phyloP scores from a whole-genome alignment of 2,113 vertebrate genomes.

The Paedocypris sp. region DNA sequence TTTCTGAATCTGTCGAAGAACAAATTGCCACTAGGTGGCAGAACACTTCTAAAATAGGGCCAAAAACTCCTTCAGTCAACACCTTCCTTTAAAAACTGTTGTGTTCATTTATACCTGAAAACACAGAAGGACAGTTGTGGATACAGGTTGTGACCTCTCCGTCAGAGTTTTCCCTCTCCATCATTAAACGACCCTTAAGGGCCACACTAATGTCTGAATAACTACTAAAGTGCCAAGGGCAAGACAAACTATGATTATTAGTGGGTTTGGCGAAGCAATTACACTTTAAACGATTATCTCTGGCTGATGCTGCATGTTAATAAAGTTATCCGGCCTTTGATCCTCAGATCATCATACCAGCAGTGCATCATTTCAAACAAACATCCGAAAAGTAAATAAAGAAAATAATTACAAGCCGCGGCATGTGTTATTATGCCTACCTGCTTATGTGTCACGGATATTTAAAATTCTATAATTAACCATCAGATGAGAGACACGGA shows the following conservation, averaged over 20 bases:
- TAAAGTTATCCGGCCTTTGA: slow-evolving; percentile 25
- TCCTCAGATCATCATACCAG: slow-evolving; percentile 21
- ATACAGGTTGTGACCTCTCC: not conserved
- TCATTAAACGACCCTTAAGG: not conserved
- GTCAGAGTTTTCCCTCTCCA: not conserved
- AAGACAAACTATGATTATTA: not conserved
- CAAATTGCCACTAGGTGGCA: too few relatives aligned
- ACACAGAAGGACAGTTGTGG: not conserved
- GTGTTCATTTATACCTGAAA: not conserved
- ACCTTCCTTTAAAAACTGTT: not conserved
- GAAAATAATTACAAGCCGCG: slow-evolving; percentile 37
- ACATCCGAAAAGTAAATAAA: slow-evolving; percentile 36
- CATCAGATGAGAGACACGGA: slow-evolving; percentile 24
- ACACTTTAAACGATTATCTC: slow-evolving; percentile 25
- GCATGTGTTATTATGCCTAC: slow-evolving; percentile 25
- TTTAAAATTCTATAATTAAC: slow-evolving; percentile 42
- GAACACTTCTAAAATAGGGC: too few relatives aligned
- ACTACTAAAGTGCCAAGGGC: not conserved
- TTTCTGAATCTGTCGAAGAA: too few relatives aligned
- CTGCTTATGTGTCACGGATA: slow-evolving; percentile 23
- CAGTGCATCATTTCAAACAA: slow-evolving; percentile 26
- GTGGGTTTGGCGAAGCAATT: slow-evolving; percentile 19
- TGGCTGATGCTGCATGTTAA: slow-evolving; percentile 19
- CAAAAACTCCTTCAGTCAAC: too few relatives aligned
- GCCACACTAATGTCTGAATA: not conserved